phyloP scores from a whole-genome alignment of 2,113 vertebrate genomes.

The Martes martes region DNA sequence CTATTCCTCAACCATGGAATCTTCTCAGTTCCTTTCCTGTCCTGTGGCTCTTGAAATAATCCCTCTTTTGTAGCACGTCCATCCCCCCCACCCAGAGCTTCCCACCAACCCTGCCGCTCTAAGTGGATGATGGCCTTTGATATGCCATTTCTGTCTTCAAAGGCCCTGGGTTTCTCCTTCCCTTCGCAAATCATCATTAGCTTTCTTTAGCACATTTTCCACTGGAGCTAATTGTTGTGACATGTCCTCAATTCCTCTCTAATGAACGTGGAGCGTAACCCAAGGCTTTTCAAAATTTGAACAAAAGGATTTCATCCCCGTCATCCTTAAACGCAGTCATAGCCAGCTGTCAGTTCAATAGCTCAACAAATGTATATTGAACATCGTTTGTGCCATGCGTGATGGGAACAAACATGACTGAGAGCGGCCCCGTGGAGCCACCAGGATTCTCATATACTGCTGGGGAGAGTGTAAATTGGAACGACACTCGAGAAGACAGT shows the following conservation, averaged over 20 bases:
- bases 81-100: background rate
- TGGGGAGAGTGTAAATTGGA: background rate
- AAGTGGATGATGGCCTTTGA: background rate
- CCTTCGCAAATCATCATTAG: conserved; percentile 44
- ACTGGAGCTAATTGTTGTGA: conserved; percentile 66
- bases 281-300: conserved; percentile 57
- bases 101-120: background rate
- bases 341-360: conserved; percentile 44
- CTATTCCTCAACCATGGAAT: background rate
- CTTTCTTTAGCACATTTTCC: conserved; percentile 60
- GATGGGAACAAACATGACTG: background rate
- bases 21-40: background rate
- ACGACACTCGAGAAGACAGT: background rate
- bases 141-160: conserved; percentile 34
- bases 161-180: background rate
- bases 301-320: conserved; percentile 60
- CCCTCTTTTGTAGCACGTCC: background rate
- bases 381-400: background rate
- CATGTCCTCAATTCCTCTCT: conserved; percentile 58
- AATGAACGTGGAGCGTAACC: conserved; percentile 36
- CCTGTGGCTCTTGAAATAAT: conserved; percentile 31
- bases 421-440: background rate
- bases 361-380: conserved; percentile 13
- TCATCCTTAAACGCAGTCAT: background rate
- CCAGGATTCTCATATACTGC: background rate